phyloP scores from a whole-genome alignment of 2,888 invertebrate genomes.

The Eueremaeus valkanovi region DNA sequence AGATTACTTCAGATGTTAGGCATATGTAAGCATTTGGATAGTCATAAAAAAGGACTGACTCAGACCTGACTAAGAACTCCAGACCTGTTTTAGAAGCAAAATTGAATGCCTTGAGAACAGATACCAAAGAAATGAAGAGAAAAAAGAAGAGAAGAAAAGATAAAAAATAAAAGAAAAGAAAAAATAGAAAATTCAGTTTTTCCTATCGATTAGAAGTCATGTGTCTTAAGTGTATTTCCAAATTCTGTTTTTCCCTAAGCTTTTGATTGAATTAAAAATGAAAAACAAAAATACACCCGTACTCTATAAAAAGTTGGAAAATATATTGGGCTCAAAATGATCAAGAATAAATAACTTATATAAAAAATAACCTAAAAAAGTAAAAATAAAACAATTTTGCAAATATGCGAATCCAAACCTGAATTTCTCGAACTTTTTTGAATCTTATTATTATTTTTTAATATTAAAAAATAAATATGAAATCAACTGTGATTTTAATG shows the following conservation, averaged over 20 bases:
- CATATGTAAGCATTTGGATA: neutral
- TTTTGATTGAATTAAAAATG: no score
- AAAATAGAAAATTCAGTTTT: neutral
- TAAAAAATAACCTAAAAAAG: no score
- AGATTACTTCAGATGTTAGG: neutral
- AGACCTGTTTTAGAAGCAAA: neutral
- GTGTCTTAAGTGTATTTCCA: neutral
- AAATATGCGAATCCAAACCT: neutral
- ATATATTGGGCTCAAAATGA: no score
- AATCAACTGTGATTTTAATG: constrained; percentile 6
- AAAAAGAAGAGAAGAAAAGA: neutral
- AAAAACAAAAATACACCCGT: no score
- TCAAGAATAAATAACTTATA: no score
- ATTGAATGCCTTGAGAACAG: constrained; percentile 19
- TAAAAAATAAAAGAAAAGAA: neutral
- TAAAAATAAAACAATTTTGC: neutral
- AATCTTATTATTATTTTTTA: neutral
- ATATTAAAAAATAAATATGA: neutral
- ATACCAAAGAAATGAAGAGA: neutral
- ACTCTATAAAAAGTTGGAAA: no score
- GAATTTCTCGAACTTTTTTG: neutral
- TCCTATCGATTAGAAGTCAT: neutral
- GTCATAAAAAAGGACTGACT: neutral
- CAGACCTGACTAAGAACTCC: neutral
- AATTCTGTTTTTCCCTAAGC: neutral